A percentile compares a stretch with the other conserved stretches of the same genome.
phyloP scores from a whole-genome alignment of 2,888 invertebrate species.

The Pasiphila rectangulata region DNA sequence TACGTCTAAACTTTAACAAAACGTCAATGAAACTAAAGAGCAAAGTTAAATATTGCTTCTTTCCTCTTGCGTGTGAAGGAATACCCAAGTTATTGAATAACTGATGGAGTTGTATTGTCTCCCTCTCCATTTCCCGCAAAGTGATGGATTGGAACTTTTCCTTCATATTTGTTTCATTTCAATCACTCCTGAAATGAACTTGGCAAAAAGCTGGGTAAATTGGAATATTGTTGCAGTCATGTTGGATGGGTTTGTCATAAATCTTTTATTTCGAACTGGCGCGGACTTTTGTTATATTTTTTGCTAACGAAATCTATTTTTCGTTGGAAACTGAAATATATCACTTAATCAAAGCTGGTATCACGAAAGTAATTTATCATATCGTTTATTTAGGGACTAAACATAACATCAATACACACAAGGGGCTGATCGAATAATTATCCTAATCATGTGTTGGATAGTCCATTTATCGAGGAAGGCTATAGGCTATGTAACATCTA shows the following conservation, averaged over 20 bases:
- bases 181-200: conserved; percentile 39
- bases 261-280: conserved; percentile 1
- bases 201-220: conserved; percentile 26
- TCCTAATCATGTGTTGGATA: no score
- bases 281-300: neutral
- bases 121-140: conserved; percentile 40
- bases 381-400: no score
- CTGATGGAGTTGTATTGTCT: conserved; percentile 43
- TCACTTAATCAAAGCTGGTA: no score
- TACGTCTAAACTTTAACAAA: neutral
- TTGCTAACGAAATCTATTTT: neutral
- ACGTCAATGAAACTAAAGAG: no score
- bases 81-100: conserved; percentile 36
- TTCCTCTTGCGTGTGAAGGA: conserved; percentile 16
- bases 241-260: conserved; percentile 2
- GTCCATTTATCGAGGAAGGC: no score
- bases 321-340: no score
- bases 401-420: no score
- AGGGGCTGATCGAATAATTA: no score
- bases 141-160: conserved; percentile 50
- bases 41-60: conserved; percentile 16
- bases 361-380: no score
- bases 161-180: conserved; percentile 54
- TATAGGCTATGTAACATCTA: no score
- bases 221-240: conserved; percentile 19